A percentile compares a stretch with the other conserved stretches of the same genome.
phyloP scores from a whole-genome alignment of 2,113 vertebrate genomes.

The Mobula birostris region DNA sequence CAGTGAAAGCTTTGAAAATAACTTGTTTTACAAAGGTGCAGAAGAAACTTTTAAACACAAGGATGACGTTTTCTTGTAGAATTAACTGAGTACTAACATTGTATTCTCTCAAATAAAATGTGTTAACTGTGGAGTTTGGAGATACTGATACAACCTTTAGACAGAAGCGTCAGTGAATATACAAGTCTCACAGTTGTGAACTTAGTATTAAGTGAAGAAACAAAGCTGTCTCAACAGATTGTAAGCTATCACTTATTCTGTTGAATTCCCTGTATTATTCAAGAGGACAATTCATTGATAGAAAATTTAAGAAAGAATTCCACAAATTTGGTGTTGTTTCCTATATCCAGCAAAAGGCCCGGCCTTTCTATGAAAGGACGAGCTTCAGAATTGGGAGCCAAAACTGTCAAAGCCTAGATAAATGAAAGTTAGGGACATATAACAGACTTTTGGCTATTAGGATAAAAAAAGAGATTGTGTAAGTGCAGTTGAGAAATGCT shows the following conservation, averaged over 20 bases:
- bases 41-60: constrained; percentile 3
- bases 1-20: constrained; percentile 25
- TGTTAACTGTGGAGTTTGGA: not conserved
- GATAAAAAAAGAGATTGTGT: not conserved
- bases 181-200: not conserved
- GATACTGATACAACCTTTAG: not conserved
- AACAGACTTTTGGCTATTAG: not conserved
- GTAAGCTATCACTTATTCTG: not conserved
- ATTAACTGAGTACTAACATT: not conserved
- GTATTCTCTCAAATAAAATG: not conserved
- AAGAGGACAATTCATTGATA: not conserved
- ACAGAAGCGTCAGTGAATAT: not conserved
- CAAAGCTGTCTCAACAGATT: not conserved
- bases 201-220: not conserved
- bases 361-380: not conserved
- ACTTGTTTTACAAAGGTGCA: not conserved
- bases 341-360: not conserved
- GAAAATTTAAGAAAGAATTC: not conserved
- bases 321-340: not conserved
- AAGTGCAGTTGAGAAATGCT: not conserved
- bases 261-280: not conserved
- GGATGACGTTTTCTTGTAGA: not conserved
- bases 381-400: not conserved
- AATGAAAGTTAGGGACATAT: not conserved
- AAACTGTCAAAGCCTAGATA: not conserved